Evolutionary conservation across 2,888 invertebrate genomes (phyloP).

Genomic region (Drosophila macrospina): DNA sequence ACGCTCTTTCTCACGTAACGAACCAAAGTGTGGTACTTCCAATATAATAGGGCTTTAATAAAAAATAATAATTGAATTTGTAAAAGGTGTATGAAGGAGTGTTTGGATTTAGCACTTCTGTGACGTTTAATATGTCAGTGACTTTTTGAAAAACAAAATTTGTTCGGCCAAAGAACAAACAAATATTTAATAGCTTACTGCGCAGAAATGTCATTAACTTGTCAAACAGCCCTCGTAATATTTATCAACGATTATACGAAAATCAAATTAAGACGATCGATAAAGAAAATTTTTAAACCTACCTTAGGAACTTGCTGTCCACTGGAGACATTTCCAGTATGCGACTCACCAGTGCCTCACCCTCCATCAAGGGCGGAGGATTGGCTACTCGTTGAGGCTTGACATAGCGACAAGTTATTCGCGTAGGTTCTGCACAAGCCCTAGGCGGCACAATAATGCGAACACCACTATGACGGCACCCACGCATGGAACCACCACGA

Average conservation of each 20-base stretch:
- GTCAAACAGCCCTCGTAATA: too few relatives aligned
- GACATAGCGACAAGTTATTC: constrained; percentile 97
- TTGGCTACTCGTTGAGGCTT: constrained; percentile 89
- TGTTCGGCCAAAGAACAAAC: too few relatives aligned
- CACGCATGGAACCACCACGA: constrained; percentile 99
- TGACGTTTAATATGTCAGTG: too few relatives aligned
- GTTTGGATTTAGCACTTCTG: too few relatives aligned
- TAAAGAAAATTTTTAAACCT: constrained; percentile 80
- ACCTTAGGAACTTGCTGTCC: constrained; percentile 98
- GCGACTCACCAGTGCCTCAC: constrained; percentile 97
- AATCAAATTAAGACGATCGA: too few relatives aligned
- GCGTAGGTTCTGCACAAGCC: constrained; percentile 96
- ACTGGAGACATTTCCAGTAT: constrained; percentile 98
- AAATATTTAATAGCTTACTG: too few relatives aligned
- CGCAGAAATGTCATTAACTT: too few relatives aligned
- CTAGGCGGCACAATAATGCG: constrained; percentile 98
- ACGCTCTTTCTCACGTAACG: constrained; percentile 95
- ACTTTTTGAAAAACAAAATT: too few relatives aligned
- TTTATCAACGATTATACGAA: not conserved
- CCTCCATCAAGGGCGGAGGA: constrained; percentile 98
- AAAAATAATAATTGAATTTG: not conserved
- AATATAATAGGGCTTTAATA: constrained; percentile 92
- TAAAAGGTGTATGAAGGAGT: too few relatives aligned
- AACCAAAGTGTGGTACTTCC: constrained; percentile 99
- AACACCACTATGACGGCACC: constrained; percentile 98